Evolutionary conservation across 2,888 invertebrate species (phyloP), one percentile per base, ranked within the genome.

Genomic region (Biston betularia): DNA sequence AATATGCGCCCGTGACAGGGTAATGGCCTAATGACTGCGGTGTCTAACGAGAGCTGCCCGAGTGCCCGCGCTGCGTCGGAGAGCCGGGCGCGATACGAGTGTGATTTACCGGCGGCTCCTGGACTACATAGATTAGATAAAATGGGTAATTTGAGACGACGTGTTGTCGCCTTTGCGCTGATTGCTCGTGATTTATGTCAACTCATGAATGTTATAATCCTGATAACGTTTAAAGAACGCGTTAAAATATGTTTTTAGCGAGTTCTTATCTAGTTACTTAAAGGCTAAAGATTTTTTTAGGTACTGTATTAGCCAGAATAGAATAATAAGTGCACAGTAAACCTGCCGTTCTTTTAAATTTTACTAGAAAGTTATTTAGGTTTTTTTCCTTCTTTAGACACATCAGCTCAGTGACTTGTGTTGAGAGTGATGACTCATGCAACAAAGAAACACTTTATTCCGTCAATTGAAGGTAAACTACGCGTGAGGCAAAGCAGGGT

Each of bases 21-120:
- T 40, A 40, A 40, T 53, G 38, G 10, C 11, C 38, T 53, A 53
- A 53, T 53, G 38, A 11, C 15, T 53, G 6, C 10, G 15, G 38
- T 53, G 40, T 53, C 53, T 40, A 40, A 11, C 53, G 0, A 14
- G 53, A 38, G 6, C 34, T 34, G 15, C 38, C 24, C 49, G 11
- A 38, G 1, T n/a, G n/a, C n/a, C n/a, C n/a, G n/a, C n/a, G n/a
- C n/a, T n/a, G n/a, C n/a, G n/a, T n/a, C n/a, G n/a, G 24, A 33
- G 11, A 42, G 38, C 8, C 38, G 2, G 24, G 14, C 42, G 4
- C 15, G 54, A 42, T 24, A 42, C 14, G 40, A 54, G 42, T 24
- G 42, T 42, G 54, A 54, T 54, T 54, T 54, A 54, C 56, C 54
- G 66, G 6, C 66, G 55, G 50, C 67, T 55, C 55, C 62, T 38